phyloP scores from a whole-genome alignment of 2,888 invertebrate species.

The Ptychoptera albimana region DNA sequence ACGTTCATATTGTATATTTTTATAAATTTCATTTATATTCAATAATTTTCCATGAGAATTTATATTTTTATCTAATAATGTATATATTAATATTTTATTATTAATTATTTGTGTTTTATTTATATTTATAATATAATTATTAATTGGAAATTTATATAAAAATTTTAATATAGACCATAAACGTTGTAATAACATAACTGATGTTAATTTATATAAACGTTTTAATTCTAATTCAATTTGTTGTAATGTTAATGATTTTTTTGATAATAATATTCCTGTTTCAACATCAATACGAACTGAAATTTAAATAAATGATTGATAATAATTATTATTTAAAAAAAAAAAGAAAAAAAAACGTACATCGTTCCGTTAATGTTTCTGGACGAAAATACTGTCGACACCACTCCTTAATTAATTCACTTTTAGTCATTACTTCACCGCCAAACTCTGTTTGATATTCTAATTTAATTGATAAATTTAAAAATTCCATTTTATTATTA shows the following conservation, averaged over 20 bases:
- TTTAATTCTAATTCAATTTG: slow-evolving; percentile 8
- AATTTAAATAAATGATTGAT: background rate
- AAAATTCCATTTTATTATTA: background rate
- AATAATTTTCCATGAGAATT: background rate
- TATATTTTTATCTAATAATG: background rate
- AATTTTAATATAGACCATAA: slow-evolving; percentile 3
- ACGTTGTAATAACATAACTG: slow-evolving; percentile 1
- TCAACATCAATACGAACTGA: slow-evolving; percentile 7
- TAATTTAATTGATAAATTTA: slow-evolving; percentile 13
- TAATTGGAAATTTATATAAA: slow-evolving; percentile 6
- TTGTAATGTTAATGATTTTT: slow-evolving; percentile 1
- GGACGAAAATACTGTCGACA: slow-evolving; percentile 11
- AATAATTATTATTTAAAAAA: background rate
- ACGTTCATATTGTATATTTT: background rate
- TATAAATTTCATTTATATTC: background rate
- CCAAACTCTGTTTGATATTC: slow-evolving; percentile 16
- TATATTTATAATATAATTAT: slow-evolving; percentile 8
- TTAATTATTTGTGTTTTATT: slow-evolving; percentile 2
- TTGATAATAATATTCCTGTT: slow-evolving; percentile 2
- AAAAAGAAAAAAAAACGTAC: slow-evolving; percentile 4
- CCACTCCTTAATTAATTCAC: slow-evolving; percentile 14
- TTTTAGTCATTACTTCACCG: slow-evolving; percentile 12
- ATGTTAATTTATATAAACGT: slow-evolving; percentile 5
- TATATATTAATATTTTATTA: slow-evolving; percentile 7
- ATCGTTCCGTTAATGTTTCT: slow-evolving; percentile 12